These are phyloP conservation scores for Clarias pachynema DNA, from an alignment of 2,797 vertebrate genomes.

Conservation along the genomic window DNA sequence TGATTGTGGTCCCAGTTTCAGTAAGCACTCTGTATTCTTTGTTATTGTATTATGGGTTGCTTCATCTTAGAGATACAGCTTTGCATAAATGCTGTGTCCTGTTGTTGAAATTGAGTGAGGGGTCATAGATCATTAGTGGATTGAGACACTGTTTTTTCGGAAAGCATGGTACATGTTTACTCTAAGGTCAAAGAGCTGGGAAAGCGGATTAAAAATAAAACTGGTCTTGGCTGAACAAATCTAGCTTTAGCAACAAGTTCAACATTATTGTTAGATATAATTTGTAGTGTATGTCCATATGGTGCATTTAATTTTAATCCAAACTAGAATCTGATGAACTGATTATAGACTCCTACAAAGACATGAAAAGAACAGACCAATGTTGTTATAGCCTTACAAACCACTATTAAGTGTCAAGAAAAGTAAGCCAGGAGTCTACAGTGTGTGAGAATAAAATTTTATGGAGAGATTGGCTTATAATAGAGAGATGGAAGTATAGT, in stretches of 20 bases:
- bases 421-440: background rate
- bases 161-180: constrained; percentile 45
- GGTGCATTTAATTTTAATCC: no score
- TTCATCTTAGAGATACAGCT: constrained; percentile 36
- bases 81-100: constrained; percentile 20
- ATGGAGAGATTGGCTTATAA: background rate
- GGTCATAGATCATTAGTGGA: constrained; percentile 47
- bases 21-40: constrained; percentile 33
- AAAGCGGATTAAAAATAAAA: constrained; percentile 36
- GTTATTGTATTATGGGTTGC: constrained; percentile 32
- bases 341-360: background rate
- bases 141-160: constrained; percentile 31
- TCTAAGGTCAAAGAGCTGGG: constrained; percentile 40
- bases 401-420: background rate
- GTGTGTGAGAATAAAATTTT: background rate
- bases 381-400: background rate
- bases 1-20: constrained; percentile 38
- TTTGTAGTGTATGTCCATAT: background rate
- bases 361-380: background rate
- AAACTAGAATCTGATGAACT: background rate
- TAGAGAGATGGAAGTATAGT: no score
- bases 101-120: constrained; percentile 51
- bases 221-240: constrained; percentile 4
- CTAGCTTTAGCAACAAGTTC: background rate
- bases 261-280: background rate